These are phyloP conservation scores for Alloplasta piceator DNA, from an alignment of 2,888 invertebrate species.

Conservation along the genomic window DNA sequence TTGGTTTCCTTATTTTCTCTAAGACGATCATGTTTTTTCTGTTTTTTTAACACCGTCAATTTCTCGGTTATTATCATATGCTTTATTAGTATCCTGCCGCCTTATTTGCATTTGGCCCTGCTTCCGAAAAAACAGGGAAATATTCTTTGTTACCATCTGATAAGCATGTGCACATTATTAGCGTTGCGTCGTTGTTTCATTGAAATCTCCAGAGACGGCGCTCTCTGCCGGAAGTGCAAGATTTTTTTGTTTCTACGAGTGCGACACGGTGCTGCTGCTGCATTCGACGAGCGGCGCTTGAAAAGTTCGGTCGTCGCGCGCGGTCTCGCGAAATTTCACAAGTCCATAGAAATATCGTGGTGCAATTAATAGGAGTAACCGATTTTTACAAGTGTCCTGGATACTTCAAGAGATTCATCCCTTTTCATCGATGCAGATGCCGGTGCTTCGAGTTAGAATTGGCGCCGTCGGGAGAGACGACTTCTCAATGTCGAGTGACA, in stretches of 20 bases:
- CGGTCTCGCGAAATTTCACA: background rate
- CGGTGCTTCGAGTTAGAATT: conserved; percentile 48
- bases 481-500: conserved; percentile 34
- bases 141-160: too few relatives aligned
- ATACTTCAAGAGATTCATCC: conserved; percentile 21
- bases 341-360: background rate
- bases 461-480: conserved; percentile 28
- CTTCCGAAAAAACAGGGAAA: background rate
- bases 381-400: background rate
- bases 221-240: conserved; percentile 4
- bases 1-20: too few relatives aligned
- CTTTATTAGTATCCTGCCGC: too few relatives aligned
- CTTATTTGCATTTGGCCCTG: too few relatives aligned
- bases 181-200: background rate
- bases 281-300: conserved; percentile 20
- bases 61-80: too few relatives aligned
- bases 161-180: too few relatives aligned
- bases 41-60: too few relatives aligned
- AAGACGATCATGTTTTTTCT: too few relatives aligned
- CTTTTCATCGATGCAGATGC: conserved; percentile 3
- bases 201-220: background rate
- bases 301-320: conserved; percentile 17
- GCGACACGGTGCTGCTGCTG: background rate
- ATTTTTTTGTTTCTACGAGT: conserved; percentile 42
- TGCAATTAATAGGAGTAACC: conserved; percentile 6